Evolutionary conservation across 2,113 vertebrate genomes (phyloP), one percentile per base, ranked within the genome.

Genomic region (Phrynocephalus versicolor): DNA sequence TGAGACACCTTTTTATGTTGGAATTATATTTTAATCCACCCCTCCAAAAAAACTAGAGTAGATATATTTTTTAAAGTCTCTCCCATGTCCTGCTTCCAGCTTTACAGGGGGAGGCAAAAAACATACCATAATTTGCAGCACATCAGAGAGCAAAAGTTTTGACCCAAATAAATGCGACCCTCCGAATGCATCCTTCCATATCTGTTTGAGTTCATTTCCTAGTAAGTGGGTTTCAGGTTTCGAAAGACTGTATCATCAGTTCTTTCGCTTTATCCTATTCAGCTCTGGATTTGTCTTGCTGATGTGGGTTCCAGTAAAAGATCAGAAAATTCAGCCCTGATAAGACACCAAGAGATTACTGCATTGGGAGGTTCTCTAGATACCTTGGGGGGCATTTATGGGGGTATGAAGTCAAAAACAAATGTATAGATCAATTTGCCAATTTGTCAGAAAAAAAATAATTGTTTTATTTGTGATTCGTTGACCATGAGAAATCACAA

Each of bases 1-100:
- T 73, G 85, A 84, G 16, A 1, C 0, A 15, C 6, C 51, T 81
- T 88, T 89, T 93, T 72, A 76, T 39, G 78, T 85, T 65, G 45
- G 45, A 39, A 86, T 84, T 82, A 77, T 45, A 70, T 51, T 51
- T 51, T 51, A 10, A 51, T 6, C 45, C 45, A 51, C 5, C 45
- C 45, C 45, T 10, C n/a, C n/a, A n/a, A n/a, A n/a, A n/a, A n/a
- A n/a, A n/a, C n/a, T n/a, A n/a, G n/a, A n/a, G n/a, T n/a, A n/a
- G n/a, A 51, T 5, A 51, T 51, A 10, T 51, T 75, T 21, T 67
- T 83, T 64, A 84, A 14, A 57, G 0, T 33, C 86, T 30, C 64
- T 77, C 76, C 51, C 45, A 2, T n/a, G 23, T 14, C 25, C 41
- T 16, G 72, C 39, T 70, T 57, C 1, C 2, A 45, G 39, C 13